Conservation (phyloP, 1,140 invertebrate species). For the Amphibalanus amphitrite region DNA sequence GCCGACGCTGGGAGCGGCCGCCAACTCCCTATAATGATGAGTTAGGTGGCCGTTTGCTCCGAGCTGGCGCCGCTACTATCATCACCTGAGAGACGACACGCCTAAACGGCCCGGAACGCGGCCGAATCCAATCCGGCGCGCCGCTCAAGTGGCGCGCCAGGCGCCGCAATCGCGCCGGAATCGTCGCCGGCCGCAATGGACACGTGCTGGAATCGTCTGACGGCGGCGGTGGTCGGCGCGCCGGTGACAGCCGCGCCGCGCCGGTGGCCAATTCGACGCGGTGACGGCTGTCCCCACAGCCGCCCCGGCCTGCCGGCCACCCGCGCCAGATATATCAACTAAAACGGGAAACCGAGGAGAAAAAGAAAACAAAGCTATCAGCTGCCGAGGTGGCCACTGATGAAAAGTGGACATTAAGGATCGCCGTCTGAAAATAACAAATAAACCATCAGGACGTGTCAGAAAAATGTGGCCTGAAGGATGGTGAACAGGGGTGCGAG, state of each 20-base stretch:
- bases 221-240: no score
- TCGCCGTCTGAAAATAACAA: background rate
- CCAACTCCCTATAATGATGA: background rate
- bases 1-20: background rate
- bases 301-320: no score
- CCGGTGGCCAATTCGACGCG: background rate
- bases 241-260: background rate
- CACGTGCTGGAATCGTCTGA: background rate
- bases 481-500: background rate
- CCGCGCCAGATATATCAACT: background rate
- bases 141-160: background rate
- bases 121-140: background rate
- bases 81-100: background rate
- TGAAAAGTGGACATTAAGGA: constrained; percentile 1
- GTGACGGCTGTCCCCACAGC: background rate
- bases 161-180: background rate
- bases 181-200: background rate
- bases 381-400: background rate
- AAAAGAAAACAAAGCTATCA: background rate
- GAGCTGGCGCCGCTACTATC: background rate
- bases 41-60: background rate
- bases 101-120: background rate
- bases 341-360: background rate
- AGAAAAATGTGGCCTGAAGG: background rate
- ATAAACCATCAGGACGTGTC: background rate